Evolutionary conservation across 2,113 vertebrate species (phyloP), one percentile per base, ranked within the genome.

Genomic region (Neodon shergylaensis): DNA sequence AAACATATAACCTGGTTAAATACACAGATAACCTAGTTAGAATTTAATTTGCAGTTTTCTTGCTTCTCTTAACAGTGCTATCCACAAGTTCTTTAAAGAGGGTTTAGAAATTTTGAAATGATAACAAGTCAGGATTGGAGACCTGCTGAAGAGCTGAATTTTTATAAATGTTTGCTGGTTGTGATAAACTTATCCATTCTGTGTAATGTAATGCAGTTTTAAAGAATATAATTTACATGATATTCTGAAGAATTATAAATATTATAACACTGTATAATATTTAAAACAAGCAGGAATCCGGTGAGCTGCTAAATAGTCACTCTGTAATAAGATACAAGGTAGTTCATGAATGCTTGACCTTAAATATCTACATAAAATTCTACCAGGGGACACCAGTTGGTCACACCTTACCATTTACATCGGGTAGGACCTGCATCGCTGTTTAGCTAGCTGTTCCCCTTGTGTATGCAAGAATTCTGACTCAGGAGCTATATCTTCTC

Each of bases 371-470:
- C 7, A 49, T 36, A 47, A 42, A 79, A 11, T 87, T 84, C 31
- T 58, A 33, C 26, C 68, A 66, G 10, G 16, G 19, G 7, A 44
- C 31, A 47, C 52, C 16, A 81, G 54, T 33, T 66, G 3, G 39
- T 91, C 4, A 81, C 24, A 66, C 17, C 65, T 10, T 26, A 28
- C 4, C 26, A 19, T 1, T 21, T 61, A 7, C 54, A 74, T 31
- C 44, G 19, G 36, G 1, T 1, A 31, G n/a, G 33, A 52, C 22
- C 31, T 76, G 7, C n/a, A 17, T 49, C 3, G 2, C 44, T 16
- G n/a, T 85, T 16, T n/a, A 36, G 6, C 7, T 44, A 28, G 12
- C 3, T 52, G 0, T 42, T 4, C 0, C 0, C 33, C 33, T 7
- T 72, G n/a, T 58, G 17, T n/a, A 66, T 79, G 22, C 12, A 78